phyloP scores from a whole-genome alignment of 1,140 invertebrate genomes.

The Drosophila parvula region DNA sequence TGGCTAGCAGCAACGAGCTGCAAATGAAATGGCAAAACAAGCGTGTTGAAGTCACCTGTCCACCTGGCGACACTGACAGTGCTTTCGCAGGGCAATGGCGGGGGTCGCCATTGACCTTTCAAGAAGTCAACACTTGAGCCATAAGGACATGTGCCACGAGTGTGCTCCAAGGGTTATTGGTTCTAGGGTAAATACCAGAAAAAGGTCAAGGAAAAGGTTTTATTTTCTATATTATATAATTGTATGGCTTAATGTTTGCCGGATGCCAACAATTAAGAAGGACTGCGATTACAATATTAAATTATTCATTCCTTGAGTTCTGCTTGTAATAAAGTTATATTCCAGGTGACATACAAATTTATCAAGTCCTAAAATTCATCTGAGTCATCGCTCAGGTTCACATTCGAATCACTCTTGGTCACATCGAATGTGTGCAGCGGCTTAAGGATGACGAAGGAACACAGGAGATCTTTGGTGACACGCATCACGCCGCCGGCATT shows the following conservation, averaged over 20 bases:
- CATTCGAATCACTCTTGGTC: background rate
- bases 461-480: slow-evolving; percentile 74
- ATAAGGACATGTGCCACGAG: background rate
- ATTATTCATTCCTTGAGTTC: background rate
- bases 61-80: slow-evolving; percentile 27
- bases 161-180: background rate
- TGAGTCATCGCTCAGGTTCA: background rate
- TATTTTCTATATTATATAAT: too few relatives aligned
- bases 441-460: slow-evolving; percentile 41
- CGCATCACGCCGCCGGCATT: slow-evolving; percentile 98
- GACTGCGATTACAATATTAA: too few relatives aligned
- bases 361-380: background rate
- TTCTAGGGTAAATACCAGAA: background rate
- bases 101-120: slow-evolving; percentile 40
- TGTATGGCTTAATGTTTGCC: too few relatives aligned
- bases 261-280: too few relatives aligned
- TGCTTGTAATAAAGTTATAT: background rate
- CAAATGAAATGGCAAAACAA: slow-evolving; percentile 52
- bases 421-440: background rate
- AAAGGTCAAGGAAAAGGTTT: background rate
- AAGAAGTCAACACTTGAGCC: slow-evolving; percentile 11
- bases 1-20: slow-evolving; percentile 36
- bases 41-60: slow-evolving; percentile 44
- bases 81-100: background rate
- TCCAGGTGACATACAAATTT: background rate